These are phyloP conservation scores for Lampropteryx suffumata DNA, from an alignment of 2,888 invertebrate genomes.

Conservation along the genomic window DNA sequence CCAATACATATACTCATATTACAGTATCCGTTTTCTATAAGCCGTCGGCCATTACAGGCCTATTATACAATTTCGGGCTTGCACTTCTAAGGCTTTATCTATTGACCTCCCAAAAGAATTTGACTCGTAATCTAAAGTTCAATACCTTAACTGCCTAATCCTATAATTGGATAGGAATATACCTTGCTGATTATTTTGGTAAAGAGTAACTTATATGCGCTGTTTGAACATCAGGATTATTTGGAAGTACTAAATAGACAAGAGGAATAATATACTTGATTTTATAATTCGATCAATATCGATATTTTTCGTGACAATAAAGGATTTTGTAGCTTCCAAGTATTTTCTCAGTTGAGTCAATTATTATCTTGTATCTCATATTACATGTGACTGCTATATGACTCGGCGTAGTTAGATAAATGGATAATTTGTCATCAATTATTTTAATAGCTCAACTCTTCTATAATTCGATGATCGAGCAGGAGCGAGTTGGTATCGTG, in stretches of 20 bases:
- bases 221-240: no score
- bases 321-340: no score
- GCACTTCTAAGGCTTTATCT: conserved; percentile 77
- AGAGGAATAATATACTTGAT: no score
- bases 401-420: conserved; percentile 39
- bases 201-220: no score
- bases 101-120: conserved; percentile 71
- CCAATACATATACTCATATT: conserved; percentile 66
- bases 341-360: no score
- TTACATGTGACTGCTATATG: conserved; percentile 25
- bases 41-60: conserved; percentile 66
- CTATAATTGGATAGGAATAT: conserved; percentile 54
- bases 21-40: conserved; percentile 70
- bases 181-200: not conserved
- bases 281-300: no score
- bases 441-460: conserved; percentile 54
- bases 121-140: conserved; percentile 73
- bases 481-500: conserved; percentile 37
- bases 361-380: conserved; percentile 2
- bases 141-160: conserved; percentile 72
- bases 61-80: conserved; percentile 74
- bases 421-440: conserved; percentile 54
- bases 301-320: no score
- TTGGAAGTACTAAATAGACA: no score
- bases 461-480: conserved; percentile 56